These are phyloP conservation scores for Pachyseris speciosa DNA, from an alignment of 64 coral and sea anemone species.

Conservation along the genomic window DNA sequence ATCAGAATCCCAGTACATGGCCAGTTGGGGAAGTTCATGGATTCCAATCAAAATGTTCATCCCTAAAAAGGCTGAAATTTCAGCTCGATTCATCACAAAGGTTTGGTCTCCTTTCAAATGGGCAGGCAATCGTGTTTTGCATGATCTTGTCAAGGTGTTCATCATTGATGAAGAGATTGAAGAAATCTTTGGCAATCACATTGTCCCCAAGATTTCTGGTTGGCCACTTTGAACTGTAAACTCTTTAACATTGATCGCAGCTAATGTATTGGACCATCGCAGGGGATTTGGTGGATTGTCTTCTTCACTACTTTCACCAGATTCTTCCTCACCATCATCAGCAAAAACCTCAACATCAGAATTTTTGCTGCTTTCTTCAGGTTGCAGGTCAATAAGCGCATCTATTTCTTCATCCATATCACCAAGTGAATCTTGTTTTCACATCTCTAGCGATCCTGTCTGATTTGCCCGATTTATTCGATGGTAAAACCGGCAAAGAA, in stretches of 20 bases:
- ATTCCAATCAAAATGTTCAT: slow-evolving; percentile 45
- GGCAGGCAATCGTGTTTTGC: neutral
- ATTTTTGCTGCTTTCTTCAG: neutral
- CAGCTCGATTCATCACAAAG: slow-evolving; percentile 13
- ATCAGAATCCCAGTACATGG: slow-evolving; percentile 28
- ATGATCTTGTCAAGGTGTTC: neutral
- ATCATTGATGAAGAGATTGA: slow-evolving; percentile 55
- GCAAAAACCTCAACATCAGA: slow-evolving; percentile 8
- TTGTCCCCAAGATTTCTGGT: neutral
- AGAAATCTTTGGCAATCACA: slow-evolving; percentile 12
- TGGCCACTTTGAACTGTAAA: neutral
- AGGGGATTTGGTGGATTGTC: neutral
- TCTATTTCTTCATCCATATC: neutral
- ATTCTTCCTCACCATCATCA: neutral
- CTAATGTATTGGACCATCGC: neutral
- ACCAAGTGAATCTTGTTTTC: neutral
- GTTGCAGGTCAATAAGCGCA: neutral
- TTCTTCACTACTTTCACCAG: neutral
- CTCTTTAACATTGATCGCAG: neutral
- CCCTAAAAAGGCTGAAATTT: slow-evolving; percentile 45
- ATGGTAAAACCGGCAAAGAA: neutral
- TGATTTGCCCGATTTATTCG: neutral
- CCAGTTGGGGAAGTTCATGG: neutral
- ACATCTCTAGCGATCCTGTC: neutral
- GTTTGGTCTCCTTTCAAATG: slow-evolving; percentile 10